Conservation (phyloP, 2,888 invertebrate species). For the Dinocampus coccinellae region DNA sequence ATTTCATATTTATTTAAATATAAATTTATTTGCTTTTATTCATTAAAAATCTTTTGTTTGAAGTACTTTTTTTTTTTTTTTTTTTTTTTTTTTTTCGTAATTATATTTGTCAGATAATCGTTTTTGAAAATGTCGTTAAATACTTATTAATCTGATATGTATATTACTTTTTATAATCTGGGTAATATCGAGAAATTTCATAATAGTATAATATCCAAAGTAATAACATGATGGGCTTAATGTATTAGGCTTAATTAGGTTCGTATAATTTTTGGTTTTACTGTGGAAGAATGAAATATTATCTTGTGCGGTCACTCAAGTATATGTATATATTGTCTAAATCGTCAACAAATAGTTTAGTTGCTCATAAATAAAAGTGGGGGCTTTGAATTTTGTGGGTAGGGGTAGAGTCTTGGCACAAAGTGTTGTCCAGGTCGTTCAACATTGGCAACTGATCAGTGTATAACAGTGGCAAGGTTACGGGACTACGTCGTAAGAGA, state of each 20-base stretch:
- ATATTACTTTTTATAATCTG: no score
- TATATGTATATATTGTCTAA: background rate
- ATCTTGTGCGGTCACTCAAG: background rate
- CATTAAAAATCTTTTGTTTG: background rate
- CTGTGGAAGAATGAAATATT: no score
- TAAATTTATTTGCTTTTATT: background rate
- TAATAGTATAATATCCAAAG: no score
- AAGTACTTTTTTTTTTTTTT: no score
- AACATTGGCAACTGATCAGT: constrained; percentile 14
- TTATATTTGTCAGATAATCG: background rate
- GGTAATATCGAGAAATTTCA: no score
- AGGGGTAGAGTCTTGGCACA: constrained; percentile 9
- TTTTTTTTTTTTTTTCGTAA: background rate
- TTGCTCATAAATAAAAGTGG: background rate
- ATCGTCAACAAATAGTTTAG: constrained; percentile 2
- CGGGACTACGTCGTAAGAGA: background rate
- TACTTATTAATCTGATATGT: background rate
- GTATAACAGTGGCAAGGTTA: constrained; percentile 16
- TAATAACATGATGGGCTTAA: no score
- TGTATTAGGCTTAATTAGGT: no score
- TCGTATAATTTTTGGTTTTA: no score
- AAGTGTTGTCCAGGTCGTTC: background rate
- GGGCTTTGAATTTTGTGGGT: background rate
- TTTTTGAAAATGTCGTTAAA: background rate
- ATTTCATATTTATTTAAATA: background rate